Conservation (phyloP, 2,113 vertebrate genomes). For the Microtus ochrogaster region DNA sequence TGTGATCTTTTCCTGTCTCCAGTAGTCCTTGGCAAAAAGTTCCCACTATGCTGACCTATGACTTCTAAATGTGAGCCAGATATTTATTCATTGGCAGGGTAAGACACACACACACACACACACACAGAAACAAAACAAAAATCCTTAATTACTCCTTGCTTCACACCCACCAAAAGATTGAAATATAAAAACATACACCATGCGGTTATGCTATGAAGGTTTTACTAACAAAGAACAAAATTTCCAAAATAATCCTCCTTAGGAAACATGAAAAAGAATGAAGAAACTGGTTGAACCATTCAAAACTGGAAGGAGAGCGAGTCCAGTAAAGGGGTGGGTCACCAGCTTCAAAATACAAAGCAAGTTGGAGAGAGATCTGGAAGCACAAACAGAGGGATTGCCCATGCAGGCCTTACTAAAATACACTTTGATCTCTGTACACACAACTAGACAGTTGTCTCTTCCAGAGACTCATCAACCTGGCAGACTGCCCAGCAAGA, state of each 20-base stretch:
- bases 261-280: not conserved
- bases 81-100: not conserved
- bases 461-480: not conserved
- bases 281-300: not conserved
- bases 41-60: not conserved
- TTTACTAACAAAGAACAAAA: not conserved
- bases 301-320: not conserved
- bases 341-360: not conserved
- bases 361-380: not conserved
- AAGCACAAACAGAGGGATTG: not conserved
- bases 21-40: not conserved
- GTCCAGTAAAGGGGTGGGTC: not conserved
- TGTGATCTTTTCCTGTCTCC: not conserved
- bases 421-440: not conserved
- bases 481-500: not conserved
- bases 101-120: not conserved
- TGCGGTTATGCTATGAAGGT: not conserved
- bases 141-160: not conserved
- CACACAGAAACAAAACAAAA: not conserved
- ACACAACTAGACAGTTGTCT: not conserved
- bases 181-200: not conserved
- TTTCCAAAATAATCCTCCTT: not conserved
- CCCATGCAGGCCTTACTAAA: not conserved
- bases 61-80: not conserved
- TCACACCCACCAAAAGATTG: not conserved